Base-by-base conservation (phyloP, 2,888 invertebrate species). In the Macaria liturata region DNA sequence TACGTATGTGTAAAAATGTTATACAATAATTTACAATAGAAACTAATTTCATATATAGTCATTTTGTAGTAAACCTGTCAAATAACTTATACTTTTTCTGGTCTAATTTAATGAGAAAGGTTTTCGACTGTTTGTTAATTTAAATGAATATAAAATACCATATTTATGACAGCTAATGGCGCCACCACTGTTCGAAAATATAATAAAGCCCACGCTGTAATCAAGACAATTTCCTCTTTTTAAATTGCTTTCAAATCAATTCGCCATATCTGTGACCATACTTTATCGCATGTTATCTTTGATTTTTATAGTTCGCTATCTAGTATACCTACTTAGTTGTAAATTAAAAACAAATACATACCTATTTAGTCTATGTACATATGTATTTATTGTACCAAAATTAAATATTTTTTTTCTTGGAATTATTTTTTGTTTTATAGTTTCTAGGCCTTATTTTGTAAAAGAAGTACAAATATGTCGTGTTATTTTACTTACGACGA, bases 201-300 rank as follows among this genome's bases (percentile, higher is more conserved):
- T 47, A 56, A 43, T 43, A 43, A 48, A 57, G 43, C 57, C 57
- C 57, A 57, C 57, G 9, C 57, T 39, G 43, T 57, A 57, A 57
- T 57, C 39, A 48, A 51, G 46, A 47, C 37, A 44, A 52, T 52
- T 51, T 32, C 50, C 40, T 51, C 43, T 51, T 57, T 46, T 32
- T 32, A 47, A 48, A 44, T 48, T 44, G 37, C 42, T 48, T 51
- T 44, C 9, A 39, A 48, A 57, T 52, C 57, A 39, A 52, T 52
- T 52, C 44, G 57, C 44, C 48, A 20, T 20, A 20, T 20, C 2
- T 20, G 44, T n/a, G 47, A 51, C 48, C 44, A 57, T 48, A 52
- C 9, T 57, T 57, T 47, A 30, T 31, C 1, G 6, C 8, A 46
- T 49, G 32, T 44, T 34, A 39, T 31, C 37, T 34, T 20, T 50